Percentiles rank a stretch among this genome's conserved stretches.
Evolutionary conservation across 2,113 vertebrate species (phyloP).

Genomic region (Pithys albifrons): DNA sequence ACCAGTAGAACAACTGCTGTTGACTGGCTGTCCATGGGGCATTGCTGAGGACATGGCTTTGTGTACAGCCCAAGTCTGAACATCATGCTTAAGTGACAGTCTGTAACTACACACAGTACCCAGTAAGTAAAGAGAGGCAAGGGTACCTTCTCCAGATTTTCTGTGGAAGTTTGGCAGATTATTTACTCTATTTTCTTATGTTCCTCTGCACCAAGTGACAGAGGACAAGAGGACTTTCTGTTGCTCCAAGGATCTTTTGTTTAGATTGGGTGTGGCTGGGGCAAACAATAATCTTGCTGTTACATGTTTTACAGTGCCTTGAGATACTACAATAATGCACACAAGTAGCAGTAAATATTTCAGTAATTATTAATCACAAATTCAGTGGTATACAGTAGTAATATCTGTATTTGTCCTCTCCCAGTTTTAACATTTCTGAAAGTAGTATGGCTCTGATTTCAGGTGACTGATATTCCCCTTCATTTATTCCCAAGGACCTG

Average conservation of each 20-base stretch:
- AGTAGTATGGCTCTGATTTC: not conserved
- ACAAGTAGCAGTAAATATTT: not conserved
- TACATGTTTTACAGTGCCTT: not conserved
- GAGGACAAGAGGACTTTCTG: not conserved
- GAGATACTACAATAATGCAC: not conserved
- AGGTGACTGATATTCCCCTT: not conserved
- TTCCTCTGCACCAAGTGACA: not conserved
- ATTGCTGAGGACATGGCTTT: accelerated
- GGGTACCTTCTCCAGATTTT: not conserved
- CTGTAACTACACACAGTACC: not conserved
- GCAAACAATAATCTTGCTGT: not conserved
- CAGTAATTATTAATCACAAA: not conserved
- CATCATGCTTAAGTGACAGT: accelerated
- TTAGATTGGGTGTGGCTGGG: not conserved
- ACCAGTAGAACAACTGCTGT: not conserved
- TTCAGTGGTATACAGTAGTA: not conserved
- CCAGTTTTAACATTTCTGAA: not conserved
- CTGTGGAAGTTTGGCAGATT: not conserved
- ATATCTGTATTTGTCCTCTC: not conserved
- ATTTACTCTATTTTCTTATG: not conserved
- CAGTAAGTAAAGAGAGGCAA: not conserved
- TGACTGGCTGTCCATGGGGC: accelerated
- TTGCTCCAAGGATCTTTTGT: not conserved
- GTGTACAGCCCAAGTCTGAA: accelerated
- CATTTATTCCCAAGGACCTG: not conserved